Evolutionary conservation across 2,113 vertebrate genomes (phyloP), one percentile per base, ranked within the genome.

Genomic region (Rhinopomastus cyanomelas): DNA sequence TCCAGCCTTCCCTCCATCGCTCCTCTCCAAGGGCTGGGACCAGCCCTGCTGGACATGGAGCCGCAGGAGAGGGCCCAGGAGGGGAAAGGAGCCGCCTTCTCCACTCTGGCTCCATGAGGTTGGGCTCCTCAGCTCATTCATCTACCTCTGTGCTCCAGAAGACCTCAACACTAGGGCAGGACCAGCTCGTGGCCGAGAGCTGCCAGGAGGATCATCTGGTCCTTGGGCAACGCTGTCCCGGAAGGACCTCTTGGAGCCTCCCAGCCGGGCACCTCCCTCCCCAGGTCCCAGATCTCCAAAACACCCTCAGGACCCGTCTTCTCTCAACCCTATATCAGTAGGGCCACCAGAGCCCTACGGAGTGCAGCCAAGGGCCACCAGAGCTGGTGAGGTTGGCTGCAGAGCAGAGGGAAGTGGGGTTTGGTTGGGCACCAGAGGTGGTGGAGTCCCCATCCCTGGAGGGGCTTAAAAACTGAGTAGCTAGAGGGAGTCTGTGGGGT

Each of bases 121-220:
- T 49, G n/a, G 19, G 3, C 51, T 85, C 27, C 32, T 68, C 21
- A 7, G 39, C 55, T 46, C 44, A 4, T 8, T 39, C 32, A 16
- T 6, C 36, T 27, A 1, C n/a, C 72, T 49, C 26, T 11, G 4
- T 37, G 4, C 64, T 73, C 42, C 72, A 55, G 46, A 37, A 16
- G 37, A 46, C 19, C 65, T 22, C 22, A 52, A 44, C 56, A 12
- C 32, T 11, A 30, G 36, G 46, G 18, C 32, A 57, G 30, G 30
- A 12, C 36, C 67, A 51, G 32, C 14, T 2, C 1, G 0, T 7
- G 11, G 59, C 16, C 6, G 19, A 12, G 5, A 48, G 20, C 3
- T 34, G 6, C 42, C 26, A 87, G 75, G 34, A 81, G 49, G 23
- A 83, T 4, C 3, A 6, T 4, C 68, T 11, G 34, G 12, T 23